Base-by-base conservation (phyloP, 2,797 vertebrate species). In the Sebastes trivittatus region DNA sequence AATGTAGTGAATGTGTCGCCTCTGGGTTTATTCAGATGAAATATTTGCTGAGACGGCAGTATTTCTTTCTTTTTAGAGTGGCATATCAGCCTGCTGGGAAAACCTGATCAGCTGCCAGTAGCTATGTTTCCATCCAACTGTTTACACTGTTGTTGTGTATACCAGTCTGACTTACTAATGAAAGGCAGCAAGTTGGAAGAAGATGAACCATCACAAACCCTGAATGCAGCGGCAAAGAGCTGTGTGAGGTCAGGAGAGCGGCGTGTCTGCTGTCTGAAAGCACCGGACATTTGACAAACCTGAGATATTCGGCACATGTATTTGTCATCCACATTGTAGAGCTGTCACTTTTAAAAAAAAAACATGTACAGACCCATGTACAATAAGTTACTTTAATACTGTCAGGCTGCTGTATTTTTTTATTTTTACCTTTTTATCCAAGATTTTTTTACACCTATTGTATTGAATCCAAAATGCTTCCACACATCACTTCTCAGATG, bases 71-170 rank as follows among this genome's bases (percentile, higher is more conserved):
- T 18, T 46, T 7, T 46, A 25, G 13, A 73, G 9, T 72, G 72
- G 59, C 42, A 27, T 71, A 16, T 75, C 36, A 20, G 22, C 23
- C 34, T 34, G 14, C 29, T 65, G 49, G 25, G n/a, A 62, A 65
- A 65, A 30, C 25, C 11, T 13, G 8, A 42, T 32, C 5, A 25
- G 46, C 59, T 52, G n/a, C 56, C 9, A 10, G 61, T 60, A 64
- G 73, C 65, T 74, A 1, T 72, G 75, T 74, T 86, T 86, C 78
- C 75, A 77, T 83, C 75, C 67, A 82, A 16, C 61, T 49, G 8
- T 27, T n/a, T 2, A 34, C 49, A 14, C 11, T 36, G 9, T 14
- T 68, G 10, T 20, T n/a, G 6, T 16, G 1, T 4, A 38, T 6
- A 11, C n/a, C 7, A 42, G 20, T 46, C 74, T 46, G 5, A 59